phyloP scores from a whole-genome alignment of 2,888 invertebrate genomes.

The Agrochola macilenta region DNA sequence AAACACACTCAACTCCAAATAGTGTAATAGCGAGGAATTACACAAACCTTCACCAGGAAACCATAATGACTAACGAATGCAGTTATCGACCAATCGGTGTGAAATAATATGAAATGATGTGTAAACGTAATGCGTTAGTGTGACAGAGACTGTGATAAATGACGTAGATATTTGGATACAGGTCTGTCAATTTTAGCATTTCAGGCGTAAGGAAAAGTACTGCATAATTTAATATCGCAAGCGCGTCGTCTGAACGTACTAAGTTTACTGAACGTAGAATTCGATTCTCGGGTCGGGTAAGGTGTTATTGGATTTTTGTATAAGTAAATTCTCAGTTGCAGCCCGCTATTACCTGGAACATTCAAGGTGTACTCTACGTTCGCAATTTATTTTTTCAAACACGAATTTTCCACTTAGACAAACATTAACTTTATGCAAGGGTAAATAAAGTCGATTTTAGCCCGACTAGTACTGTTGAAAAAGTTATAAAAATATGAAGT shows the following conservation, averaged over 20 bases:
- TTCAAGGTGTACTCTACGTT: too few relatives aligned
- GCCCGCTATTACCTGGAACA: too few relatives aligned
- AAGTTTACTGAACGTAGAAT: not conserved
- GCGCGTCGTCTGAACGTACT: too few relatives aligned
- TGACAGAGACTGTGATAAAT: not conserved
- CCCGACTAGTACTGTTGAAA: too few relatives aligned
- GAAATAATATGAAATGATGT: slow-evolving; percentile 26
- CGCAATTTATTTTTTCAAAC: too few relatives aligned
- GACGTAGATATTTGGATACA: not conserved
- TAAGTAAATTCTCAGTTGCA: too few relatives aligned
- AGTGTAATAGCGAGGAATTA: not conserved
- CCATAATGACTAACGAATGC: slow-evolving; percentile 26
- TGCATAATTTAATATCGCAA: not conserved
- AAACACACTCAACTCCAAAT: not conserved
- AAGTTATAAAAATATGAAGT: too few relatives aligned
- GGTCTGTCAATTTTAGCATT: not conserved
- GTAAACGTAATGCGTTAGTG: not conserved
- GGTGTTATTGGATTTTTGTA: too few relatives aligned
- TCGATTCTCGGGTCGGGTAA: not conserved
- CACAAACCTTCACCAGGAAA: slow-evolving; percentile 1
- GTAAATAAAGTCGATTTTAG: too few relatives aligned
- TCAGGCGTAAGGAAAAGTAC: slow-evolving; percentile 11
- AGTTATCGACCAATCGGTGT: slow-evolving; percentile 15
- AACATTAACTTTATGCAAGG: too few relatives aligned
- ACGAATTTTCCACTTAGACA: too few relatives aligned